These are phyloP conservation scores for Azorinus chamasolen DNA, from an alignment of 2,888 invertebrate species.

Conservation along the genomic window DNA sequence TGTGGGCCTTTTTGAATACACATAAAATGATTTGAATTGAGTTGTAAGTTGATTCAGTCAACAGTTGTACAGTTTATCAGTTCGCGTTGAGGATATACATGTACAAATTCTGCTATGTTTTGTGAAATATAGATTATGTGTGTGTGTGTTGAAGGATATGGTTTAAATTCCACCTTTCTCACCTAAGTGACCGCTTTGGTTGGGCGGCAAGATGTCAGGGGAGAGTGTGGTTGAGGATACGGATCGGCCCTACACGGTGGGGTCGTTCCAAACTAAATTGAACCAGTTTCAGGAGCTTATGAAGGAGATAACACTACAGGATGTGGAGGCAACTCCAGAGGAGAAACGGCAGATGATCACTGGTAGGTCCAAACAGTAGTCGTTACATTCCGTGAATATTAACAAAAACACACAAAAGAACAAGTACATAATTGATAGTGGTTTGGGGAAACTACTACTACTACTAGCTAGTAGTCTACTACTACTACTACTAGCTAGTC, in stretches of 20 bases:
- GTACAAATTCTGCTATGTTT: too few species aligned
- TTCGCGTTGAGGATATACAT: too few species aligned
- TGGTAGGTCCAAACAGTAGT: slow-evolving; percentile 71
- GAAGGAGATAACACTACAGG: slow-evolving; percentile 82
- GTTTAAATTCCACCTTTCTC: too few species aligned
- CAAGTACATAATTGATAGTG: not conserved
- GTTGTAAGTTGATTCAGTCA: too few species aligned
- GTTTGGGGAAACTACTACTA: not conserved
- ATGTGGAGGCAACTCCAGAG: slow-evolving; percentile 83
- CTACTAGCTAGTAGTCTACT: not conserved
- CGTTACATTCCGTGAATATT: too few species aligned
- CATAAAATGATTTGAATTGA: too few species aligned
- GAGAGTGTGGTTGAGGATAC: slow-evolving; percentile 67
- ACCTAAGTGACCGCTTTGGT: too few species aligned
- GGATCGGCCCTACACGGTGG: slow-evolving; percentile 80
- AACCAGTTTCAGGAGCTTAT: slow-evolving; percentile 83
- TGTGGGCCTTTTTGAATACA: too few species aligned
- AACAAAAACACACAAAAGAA: too few species aligned
- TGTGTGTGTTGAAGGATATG: too few species aligned
- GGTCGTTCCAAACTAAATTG: slow-evolving; percentile 82
- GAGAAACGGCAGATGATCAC: slow-evolving; percentile 84
- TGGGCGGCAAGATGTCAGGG: slow-evolving; percentile 36
- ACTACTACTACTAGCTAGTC: not conserved
- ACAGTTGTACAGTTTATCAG: too few species aligned
- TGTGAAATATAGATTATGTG: too few species aligned